Evolutionary conservation across 2,113 vertebrate genomes (phyloP).

Genomic region (Chlamydotis undulata): DNA sequence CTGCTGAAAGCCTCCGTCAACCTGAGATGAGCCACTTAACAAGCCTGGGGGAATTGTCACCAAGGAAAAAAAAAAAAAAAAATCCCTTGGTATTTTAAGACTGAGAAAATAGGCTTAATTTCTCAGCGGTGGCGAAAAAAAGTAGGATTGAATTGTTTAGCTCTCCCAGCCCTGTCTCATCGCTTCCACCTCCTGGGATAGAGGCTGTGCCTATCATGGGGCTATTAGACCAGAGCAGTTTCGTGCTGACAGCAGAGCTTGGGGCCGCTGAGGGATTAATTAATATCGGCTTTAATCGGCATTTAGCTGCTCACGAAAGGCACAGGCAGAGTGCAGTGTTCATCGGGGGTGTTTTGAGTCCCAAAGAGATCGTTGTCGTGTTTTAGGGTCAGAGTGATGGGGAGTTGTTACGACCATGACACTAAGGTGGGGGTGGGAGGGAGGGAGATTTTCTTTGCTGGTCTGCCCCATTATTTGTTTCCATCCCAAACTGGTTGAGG

Average conservation of each 20-base stretch:
- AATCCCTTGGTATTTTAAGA: background rate
- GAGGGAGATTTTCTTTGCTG: background rate
- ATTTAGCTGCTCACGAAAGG: background rate
- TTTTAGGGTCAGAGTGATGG: background rate
- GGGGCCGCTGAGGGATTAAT: background rate
- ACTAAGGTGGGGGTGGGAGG: background rate
- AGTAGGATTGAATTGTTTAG: background rate
- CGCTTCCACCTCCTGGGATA: background rate
- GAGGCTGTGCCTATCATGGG: background rate
- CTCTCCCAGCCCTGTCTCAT: background rate
- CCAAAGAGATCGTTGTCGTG: background rate
- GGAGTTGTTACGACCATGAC: background rate
- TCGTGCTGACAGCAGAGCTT: background rate
- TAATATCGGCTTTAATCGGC: background rate
- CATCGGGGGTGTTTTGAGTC: background rate
- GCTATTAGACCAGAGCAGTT: background rate
- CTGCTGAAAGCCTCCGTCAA: slow-evolving; percentile 46
- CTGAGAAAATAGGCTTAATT: slow-evolving; percentile 64
- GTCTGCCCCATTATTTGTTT: background rate
- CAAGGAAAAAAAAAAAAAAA: background rate
- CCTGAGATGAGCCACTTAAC: slow-evolving; percentile 58
- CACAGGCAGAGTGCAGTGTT: background rate
- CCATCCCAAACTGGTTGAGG: background rate
- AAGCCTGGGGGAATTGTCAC: slow-evolving; percentile 56
- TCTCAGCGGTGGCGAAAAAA: background rate